phyloP scores from a whole-genome alignment of 2,113 vertebrate species.

The Crotophaga sulcirostris region DNA sequence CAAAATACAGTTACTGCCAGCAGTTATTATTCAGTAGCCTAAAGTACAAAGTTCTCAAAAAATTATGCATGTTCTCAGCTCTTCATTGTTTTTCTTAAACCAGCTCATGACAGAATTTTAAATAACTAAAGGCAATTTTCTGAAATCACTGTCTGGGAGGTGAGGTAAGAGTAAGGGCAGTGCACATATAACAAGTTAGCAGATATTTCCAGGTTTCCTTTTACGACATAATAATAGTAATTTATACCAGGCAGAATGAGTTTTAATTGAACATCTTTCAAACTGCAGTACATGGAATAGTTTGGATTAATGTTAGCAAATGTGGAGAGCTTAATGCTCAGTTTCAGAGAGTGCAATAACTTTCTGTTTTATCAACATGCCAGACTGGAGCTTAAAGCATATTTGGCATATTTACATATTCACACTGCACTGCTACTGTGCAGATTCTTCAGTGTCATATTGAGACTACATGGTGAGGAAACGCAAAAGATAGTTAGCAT shows the following conservation, averaged over 20 bases:
- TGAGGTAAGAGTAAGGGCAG: slow-evolving; percentile 53
- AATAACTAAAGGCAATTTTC: slow-evolving; percentile 61
- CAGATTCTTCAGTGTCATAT: slow-evolving; percentile 36
- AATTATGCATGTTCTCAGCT: slow-evolving; percentile 3
- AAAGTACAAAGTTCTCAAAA: background rate
- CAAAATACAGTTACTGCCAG: background rate
- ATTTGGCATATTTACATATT: slow-evolving; percentile 62
- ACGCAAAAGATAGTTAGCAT: background rate
- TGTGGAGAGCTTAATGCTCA: slow-evolving; percentile 43
- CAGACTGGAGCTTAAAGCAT: slow-evolving; percentile 46
- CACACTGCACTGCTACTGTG: slow-evolving; percentile 26
- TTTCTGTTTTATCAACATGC: slow-evolving; percentile 62
- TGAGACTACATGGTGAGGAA: background rate
- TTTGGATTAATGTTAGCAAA: slow-evolving; percentile 58
- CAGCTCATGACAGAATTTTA: slow-evolving; percentile 49
- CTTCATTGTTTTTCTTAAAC: slow-evolving; percentile 38
- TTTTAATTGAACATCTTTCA: slow-evolving; percentile 71
- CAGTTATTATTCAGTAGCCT: slow-evolving; percentile 11
- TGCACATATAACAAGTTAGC: slow-evolving; percentile 4
- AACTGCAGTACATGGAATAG: background rate
- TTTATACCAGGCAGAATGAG: slow-evolving; percentile 56
- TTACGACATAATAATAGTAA: slow-evolving; percentile 51
- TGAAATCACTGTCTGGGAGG: slow-evolving; percentile 32
- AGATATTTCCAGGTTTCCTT: slow-evolving; percentile 44
- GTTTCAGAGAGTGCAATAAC: slow-evolving; percentile 34